These are phyloP conservation scores for Nerophis lumbriciformis DNA, from an alignment of 2,113 vertebrate genomes.

Conservation along the genomic window DNA sequence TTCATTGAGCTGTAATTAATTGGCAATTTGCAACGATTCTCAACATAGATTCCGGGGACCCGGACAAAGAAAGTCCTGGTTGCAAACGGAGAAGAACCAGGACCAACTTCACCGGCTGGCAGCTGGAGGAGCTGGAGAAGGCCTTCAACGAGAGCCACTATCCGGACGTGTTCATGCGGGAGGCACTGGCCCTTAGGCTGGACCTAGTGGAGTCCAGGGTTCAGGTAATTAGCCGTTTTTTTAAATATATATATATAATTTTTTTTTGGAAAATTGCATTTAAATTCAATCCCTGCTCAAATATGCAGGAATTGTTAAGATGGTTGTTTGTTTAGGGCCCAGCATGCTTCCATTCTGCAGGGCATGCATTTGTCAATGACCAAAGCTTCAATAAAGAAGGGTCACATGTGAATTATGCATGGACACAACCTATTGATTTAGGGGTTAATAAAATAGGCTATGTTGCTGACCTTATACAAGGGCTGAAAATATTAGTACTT, in stretches of 20 bases:
- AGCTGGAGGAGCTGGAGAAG: constrained; percentile 96
- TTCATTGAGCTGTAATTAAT: background rate
- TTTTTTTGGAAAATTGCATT: background rate
- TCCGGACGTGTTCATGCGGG: constrained; percentile 97
- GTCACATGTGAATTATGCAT: constrained; percentile 61
- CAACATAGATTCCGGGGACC: constrained; percentile 83
- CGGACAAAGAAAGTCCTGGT: constrained; percentile 94
- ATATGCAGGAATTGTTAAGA: background rate
- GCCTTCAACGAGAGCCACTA: constrained; percentile 98
- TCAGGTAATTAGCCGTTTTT: constrained; percentile 80
- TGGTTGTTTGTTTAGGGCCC: constrained; percentile 8
- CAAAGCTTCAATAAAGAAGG: constrained; percentile 42
- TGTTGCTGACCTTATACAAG: background rate
- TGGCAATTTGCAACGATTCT: background rate
- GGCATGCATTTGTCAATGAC: constrained; percentile 54
- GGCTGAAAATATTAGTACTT: background rate
- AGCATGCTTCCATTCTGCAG: background rate
- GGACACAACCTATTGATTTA: constrained; percentile 58
- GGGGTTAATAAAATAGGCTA: constrained; percentile 56
- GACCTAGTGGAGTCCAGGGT: constrained; percentile 97
- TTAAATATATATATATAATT: no score
- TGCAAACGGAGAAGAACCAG: constrained; percentile 94
- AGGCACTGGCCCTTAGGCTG: constrained; percentile 91
- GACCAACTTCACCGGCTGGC: constrained; percentile 98
- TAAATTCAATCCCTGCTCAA: background rate